A percentile compares a stretch with the other conserved stretches of the same genome.
Conservation (phyloP, 2,113 vertebrate genomes). For the Ailuropoda melanoleuca region DNA sequence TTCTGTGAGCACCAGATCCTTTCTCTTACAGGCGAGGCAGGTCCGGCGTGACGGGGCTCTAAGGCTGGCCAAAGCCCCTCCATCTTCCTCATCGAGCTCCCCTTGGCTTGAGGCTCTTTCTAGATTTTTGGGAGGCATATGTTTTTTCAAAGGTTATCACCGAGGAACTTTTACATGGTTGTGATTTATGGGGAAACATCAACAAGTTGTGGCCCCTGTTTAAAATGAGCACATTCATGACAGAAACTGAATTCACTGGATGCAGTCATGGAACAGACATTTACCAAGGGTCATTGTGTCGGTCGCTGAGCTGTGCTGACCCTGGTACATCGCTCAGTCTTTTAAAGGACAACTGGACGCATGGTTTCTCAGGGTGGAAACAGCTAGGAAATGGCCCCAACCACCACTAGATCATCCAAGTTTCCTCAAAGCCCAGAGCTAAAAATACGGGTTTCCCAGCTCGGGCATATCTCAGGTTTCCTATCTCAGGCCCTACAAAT, state of each 20-base stretch:
- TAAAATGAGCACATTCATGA: neutral
- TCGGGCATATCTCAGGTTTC: neutral
- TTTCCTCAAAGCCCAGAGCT: neutral
- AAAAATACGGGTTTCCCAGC: neutral
- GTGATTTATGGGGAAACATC: neutral
- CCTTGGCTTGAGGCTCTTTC: neutral
- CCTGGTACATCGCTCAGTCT: neutral
- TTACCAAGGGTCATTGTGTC: neutral
- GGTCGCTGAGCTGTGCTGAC: neutral
- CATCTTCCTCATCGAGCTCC: neutral
- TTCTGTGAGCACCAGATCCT: conserved; percentile 62
- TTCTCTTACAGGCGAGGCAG: conserved; percentile 80
- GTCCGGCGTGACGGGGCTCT: conserved; percentile 72
- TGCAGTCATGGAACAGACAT: neutral
- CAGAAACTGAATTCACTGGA: neutral
- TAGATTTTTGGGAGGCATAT: neutral
- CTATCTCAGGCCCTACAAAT: neutral
- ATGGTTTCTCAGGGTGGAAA: neutral
- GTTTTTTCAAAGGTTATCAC: neutral
- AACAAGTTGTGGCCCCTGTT: neutral
- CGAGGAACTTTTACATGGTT: neutral
- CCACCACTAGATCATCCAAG: neutral
- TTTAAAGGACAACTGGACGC: neutral
- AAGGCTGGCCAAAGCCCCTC: conserved; percentile 57
- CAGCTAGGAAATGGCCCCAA: neutral